Evolutionary conservation across 2,113 vertebrate species (phyloP), one percentile per base, ranked within the genome.

Genomic region (Peromyscus leucopus): DNA sequence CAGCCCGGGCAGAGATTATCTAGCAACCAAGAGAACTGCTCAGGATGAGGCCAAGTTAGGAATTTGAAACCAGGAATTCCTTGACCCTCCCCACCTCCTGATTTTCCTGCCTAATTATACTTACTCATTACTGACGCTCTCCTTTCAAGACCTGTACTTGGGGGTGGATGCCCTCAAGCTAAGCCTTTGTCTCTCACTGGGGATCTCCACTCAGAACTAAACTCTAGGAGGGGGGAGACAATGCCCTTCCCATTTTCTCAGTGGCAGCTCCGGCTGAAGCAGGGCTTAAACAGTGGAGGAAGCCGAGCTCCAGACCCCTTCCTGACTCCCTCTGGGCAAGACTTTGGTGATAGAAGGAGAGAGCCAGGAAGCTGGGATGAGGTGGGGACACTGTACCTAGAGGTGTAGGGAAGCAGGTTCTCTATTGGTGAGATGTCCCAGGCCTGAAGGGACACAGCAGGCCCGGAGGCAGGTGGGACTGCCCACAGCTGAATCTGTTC

Each of bases 51-150:
- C 63, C 42, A 63, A 93, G 67, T 63, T 31, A 85, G 46, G 71
- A 90, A 93, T 65, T 63, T 87, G 88, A 95, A 96, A 88, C 90
- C 76, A 82, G 94, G 59, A 89, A 26, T 79, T 6, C 46, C 69
- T 61, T 59, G 75, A 51, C 72, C 61, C 13, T 71, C 36, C 15
- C 61, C 15, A 28, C 59, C 67, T 31, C 2, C 42, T 55, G 55
- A 21, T 36, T 83, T 79, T 24, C 74, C 69, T 84, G 42, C 26
- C 57, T 39, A 31, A 16, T 39, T 46, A 28, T 33, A 17, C 17
- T 63, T 76, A 33, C 46, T 91, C 71, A 46, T 59, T 83, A 42
- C 28, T n/a, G 36, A 51, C 0, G 2, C 93, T 46, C 31, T 75
- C 11, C 42, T 88, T 90, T 79, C 85, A n/a, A 65, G 79, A 15